phyloP scores from a whole-genome alignment of 2,113 vertebrate species.

The Machaerirhynchus nigripectus region DNA sequence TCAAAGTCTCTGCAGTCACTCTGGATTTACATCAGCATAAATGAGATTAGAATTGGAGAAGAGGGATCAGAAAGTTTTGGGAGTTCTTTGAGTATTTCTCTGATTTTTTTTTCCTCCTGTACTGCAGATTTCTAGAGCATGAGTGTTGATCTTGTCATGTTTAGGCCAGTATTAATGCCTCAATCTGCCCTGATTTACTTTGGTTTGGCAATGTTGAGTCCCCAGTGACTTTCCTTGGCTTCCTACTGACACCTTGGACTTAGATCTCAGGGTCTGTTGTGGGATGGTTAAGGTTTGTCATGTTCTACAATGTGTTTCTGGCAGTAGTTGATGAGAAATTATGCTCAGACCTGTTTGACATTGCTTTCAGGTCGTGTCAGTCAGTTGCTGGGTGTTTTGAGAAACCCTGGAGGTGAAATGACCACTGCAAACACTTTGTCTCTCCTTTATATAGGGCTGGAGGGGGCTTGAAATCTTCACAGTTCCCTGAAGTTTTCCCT shows the following conservation, averaged over 20 bases:
- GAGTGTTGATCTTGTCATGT: neutral
- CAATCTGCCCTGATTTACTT: neutral
- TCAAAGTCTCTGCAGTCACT: neutral
- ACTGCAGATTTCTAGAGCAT: neutral
- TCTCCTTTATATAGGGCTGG: neutral
- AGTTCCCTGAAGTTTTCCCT: neutral
- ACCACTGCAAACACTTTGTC: neutral
- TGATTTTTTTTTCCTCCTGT: neutral
- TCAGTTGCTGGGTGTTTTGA: neutral
- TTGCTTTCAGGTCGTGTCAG: neutral
- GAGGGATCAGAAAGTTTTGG: neutral
- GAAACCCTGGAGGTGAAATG: neutral
- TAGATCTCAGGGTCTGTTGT: neutral
- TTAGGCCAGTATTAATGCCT: neutral
- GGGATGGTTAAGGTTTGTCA: neutral
- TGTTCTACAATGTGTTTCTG: neutral
- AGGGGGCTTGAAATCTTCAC: neutral
- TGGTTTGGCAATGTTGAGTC: neutral
- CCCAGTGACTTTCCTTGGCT: neutral
- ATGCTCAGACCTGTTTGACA: neutral
- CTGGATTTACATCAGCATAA: neutral
- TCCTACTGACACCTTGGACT: fast-evolving
- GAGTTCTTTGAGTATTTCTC: neutral
- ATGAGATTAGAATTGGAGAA: neutral
- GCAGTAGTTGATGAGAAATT: neutral